Evolutionary conservation across 2,888 invertebrate genomes (phyloP).

Genomic region (Melanotus villosus): DNA sequence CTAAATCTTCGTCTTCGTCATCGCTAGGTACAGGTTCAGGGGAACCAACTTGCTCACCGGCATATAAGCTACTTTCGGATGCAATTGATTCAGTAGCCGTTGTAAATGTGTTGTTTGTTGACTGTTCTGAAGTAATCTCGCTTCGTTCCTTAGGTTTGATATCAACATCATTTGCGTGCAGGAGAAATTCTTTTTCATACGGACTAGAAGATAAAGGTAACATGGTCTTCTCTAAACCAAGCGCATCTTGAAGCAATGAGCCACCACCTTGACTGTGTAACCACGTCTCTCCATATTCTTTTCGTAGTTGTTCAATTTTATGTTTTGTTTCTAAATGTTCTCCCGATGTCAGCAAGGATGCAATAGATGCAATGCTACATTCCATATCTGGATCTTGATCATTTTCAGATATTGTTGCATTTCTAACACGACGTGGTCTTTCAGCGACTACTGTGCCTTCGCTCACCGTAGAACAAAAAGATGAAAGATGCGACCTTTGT

Average conservation of each 20-base stretch:
- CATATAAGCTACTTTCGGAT: slow-evolving; percentile 39
- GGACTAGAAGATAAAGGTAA: slow-evolving; percentile 54
- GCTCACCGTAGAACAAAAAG: slow-evolving; percentile 51
- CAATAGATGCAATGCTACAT: slow-evolving; percentile 27
- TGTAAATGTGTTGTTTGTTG: slow-evolving; percentile 41
- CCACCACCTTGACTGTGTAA: slow-evolving; percentile 69
- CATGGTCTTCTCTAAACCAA: slow-evolving; percentile 68
- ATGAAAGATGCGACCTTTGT: slow-evolving; percentile 48
- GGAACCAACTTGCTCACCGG: slow-evolving; percentile 27
- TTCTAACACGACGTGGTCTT: slow-evolving; percentile 53
- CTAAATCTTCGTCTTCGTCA: slow-evolving; percentile 53
- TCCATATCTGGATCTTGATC: slow-evolving; percentile 55
- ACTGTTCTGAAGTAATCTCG: slow-evolving; percentile 38
- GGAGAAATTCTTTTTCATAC: slow-evolving; percentile 52
- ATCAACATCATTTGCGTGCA: slow-evolving; percentile 48
- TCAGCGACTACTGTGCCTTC: slow-evolving; percentile 52
- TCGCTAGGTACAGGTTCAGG: slow-evolving; percentile 24
- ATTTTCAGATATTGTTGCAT: slow-evolving; percentile 49
- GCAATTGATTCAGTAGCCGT: slow-evolving; percentile 39
- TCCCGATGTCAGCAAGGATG: slow-evolving; percentile 54
- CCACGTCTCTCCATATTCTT: slow-evolving; percentile 76
- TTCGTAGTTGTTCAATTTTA: slow-evolving; percentile 72
- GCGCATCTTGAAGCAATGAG: slow-evolving; percentile 70
- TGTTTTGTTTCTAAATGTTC: slow-evolving; percentile 74
- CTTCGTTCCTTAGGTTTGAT: slow-evolving; percentile 32